Evolutionary conservation across 2,113 vertebrate species (phyloP).

Genomic region (Engystomops pustulosus): DNA sequence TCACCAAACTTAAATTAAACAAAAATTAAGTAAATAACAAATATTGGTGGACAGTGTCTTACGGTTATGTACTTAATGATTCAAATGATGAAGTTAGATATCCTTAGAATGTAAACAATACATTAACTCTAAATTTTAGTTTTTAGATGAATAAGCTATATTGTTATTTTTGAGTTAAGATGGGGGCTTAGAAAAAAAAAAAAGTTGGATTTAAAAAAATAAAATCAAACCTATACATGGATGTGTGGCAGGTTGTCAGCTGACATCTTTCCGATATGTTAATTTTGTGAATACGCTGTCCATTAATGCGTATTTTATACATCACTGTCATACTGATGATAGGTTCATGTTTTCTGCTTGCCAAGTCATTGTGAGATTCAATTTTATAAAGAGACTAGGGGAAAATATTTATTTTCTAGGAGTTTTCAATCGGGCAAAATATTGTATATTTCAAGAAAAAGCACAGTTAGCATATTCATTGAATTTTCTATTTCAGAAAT

Average conservation of each 20-base stretch:
- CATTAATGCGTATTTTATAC: conserved; percentile 36
- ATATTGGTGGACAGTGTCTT: background rate
- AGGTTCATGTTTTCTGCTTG: conserved; percentile 15
- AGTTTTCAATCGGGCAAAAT: conserved; percentile 6
- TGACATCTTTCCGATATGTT: conserved; percentile 37
- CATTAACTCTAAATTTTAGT: too few relatives aligned
- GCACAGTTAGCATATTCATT: background rate
- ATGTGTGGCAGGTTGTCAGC: conserved; percentile 21
- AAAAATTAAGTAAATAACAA: background rate
- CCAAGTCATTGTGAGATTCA: conserved; percentile 10
- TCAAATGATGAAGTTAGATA: too few relatives aligned
- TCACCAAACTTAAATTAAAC: background rate
- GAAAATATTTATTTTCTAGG: conserved; percentile 30
- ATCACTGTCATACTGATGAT: conserved; percentile 42
- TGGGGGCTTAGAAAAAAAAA: background rate
- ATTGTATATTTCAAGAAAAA: conserved; percentile 27
- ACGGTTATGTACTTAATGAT: too few relatives aligned
- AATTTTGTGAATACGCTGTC: conserved; percentile 22
- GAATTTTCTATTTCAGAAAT: conserved; percentile 34
- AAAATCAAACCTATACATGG: background rate
- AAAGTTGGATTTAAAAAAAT: background rate
- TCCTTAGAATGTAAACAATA: too few relatives aligned
- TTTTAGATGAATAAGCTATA: background rate
- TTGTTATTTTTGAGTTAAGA: background rate
- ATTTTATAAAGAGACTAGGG: background rate